phyloP scores from a whole-genome alignment of 2,797 vertebrate genomes.

The Jordanella pulchra region DNA sequence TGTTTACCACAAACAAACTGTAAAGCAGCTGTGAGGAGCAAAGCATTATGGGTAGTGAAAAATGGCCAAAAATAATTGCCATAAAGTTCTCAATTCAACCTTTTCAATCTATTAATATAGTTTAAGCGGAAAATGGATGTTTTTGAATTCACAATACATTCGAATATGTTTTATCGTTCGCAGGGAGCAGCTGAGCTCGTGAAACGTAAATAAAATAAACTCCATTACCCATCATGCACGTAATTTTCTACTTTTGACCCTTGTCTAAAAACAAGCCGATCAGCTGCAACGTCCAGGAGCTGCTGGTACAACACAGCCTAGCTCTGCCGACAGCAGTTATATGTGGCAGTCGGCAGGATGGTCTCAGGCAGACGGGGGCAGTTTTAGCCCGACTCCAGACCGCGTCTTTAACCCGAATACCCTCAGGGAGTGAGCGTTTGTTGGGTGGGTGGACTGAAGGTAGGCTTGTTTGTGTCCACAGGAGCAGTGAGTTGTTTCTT shows the following conservation, averaged over 20 bases:
- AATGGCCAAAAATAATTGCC: neutral
- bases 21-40: constrained; percentile 30
- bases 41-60: constrained; percentile 63
- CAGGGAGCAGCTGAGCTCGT: neutral
- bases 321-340: constrained; percentile 10
- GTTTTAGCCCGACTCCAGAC: constrained; percentile 36
- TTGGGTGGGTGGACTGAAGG: constrained; percentile 47
- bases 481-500: constrained; percentile 26
- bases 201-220: constrained; percentile 15
- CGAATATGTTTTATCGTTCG: neutral
- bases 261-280: constrained; percentile 82
- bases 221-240: constrained; percentile 69
- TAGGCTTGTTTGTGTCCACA: constrained; percentile 48
- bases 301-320: constrained; percentile 37
- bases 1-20: accelerated
- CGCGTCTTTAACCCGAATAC: constrained; percentile 19
- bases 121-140: neutral
- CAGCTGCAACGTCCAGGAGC: constrained; percentile 78
- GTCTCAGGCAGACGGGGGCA: constrained; percentile 8
- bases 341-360: constrained; percentile 23
- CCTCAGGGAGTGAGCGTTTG: constrained; percentile 44
- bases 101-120: neutral
- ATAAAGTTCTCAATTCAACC: neutral
- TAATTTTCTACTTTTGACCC: constrained; percentile 63
- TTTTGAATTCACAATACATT: neutral